Conservation (phyloP, 2,888 invertebrate genomes). For the Elmis aenea region DNA sequence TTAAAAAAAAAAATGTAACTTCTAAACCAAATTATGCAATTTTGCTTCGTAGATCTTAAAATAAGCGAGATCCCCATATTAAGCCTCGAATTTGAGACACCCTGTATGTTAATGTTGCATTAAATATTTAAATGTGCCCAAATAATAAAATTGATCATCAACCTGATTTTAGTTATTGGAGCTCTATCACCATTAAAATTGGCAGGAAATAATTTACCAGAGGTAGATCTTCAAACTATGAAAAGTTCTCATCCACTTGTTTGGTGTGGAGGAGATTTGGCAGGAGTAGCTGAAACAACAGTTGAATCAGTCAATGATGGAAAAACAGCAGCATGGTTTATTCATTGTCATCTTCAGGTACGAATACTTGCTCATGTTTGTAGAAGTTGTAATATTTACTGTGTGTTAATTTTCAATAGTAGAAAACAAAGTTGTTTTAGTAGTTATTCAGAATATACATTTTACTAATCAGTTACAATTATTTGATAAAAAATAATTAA, state of each 20-base stretch:
- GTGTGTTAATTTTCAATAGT: too few relatives aligned
- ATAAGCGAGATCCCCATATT: too few relatives aligned
- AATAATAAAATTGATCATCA: conserved; percentile 1
- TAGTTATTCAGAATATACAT: too few relatives aligned
- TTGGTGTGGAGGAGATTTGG: conserved; percentile 93
- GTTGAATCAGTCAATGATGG: conserved; percentile 99
- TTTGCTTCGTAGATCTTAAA: too few relatives aligned
- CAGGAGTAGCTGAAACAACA: conserved; percentile 92
- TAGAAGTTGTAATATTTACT: too few relatives aligned
- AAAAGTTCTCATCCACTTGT: conserved; percentile 66
- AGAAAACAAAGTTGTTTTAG: too few relatives aligned
- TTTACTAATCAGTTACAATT: too few relatives aligned
- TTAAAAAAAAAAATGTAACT: conserved; percentile 3
- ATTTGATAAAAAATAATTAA: too few relatives aligned
- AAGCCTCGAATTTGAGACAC: too few relatives aligned
- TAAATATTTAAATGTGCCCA: conserved; percentile 4
- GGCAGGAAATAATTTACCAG: conserved; percentile 74
- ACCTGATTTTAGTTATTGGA: conserved; percentile 52
- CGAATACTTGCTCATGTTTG: conserved; percentile 12
- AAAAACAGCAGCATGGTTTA: conserved; percentile 93
- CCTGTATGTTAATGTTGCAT: too few relatives aligned
- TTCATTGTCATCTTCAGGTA: conserved; percentile 88
- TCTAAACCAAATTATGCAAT: too few relatives aligned
- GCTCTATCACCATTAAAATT: conserved; percentile 77
- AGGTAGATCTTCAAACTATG: conserved; percentile 73